Evolutionary conservation across 2,888 invertebrate species (phyloP).

Genomic region (Himalopsyche kuldschensis): DNA sequence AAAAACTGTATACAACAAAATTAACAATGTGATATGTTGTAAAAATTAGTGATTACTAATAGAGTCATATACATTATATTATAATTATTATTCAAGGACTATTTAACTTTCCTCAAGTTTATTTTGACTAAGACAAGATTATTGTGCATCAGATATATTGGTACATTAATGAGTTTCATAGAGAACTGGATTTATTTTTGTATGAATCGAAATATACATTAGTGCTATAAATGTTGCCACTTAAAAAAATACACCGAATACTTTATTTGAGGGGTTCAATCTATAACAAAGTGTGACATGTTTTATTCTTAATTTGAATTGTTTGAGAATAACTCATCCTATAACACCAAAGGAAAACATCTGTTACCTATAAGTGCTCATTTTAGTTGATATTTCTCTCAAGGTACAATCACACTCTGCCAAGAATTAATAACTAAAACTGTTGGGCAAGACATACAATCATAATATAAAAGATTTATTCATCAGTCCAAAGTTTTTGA

Average conservation of each 20-base stretch:
- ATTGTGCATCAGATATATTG: constrained; percentile 21
- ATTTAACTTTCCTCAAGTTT: neutral
- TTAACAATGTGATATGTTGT: neutral
- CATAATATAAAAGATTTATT: too few species aligned
- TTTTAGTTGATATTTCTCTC: neutral
- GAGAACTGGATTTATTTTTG: neutral
- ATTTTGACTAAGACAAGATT: constrained; percentile 25
- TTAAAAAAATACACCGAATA: neutral
- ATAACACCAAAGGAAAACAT: too few species aligned
- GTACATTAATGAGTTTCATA: neutral
- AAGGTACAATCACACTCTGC: neutral
- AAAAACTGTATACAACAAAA: neutral
- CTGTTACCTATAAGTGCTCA: neutral
- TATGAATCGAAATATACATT: neutral
- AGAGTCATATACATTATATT: neutral
- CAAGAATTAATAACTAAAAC: too few species aligned
- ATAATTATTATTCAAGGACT: neutral
- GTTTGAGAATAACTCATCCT: too few species aligned
- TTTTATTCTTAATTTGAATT: neutral
- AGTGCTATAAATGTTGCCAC: neutral
- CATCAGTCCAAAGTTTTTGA: too few species aligned
- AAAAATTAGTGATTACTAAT: neutral
- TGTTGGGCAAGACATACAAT: too few species aligned
- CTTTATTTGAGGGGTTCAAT: neutral
- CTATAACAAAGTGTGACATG: neutral